Base-by-base conservation (phyloP, 2,888 invertebrate species). In the Cryptus armator region DNA sequence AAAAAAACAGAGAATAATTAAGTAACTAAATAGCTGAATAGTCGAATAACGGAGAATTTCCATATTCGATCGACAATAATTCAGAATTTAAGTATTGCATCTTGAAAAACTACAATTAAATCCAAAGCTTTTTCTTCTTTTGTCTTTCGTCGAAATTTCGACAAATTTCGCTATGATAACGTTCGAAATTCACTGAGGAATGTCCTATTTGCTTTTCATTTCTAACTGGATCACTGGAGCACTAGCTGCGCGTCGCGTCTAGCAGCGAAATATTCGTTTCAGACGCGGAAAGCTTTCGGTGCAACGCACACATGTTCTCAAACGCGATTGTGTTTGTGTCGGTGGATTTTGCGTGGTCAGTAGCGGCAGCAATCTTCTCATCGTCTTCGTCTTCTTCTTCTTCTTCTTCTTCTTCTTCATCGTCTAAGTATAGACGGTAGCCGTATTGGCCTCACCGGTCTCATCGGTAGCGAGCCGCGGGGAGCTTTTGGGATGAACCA, bases 391-490 rank as follows among this genome's bases (percentile, higher is more conserved):
- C 89, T 89, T 90, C 88, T 87, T 90, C 89, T 89, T 91, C 90
- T 90, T 88, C 81, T 53, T 84, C 90, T 89, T 87, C 89, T 89
- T 90, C 90, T 90, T 88, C 81, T 66, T 85, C 90, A 89, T 86
- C 89, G 90, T 91, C 93, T 93, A 93, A 93, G 93, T 93, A 91
- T 93, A 93, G 93, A 81, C 92, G 90, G 90, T 91, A 90, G 91
- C 93, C 92, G 91, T 92, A 91, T 92, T 92, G 91, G 92, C 90
- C 90, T 88, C 88, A 87, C 87, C 85, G 75, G 66, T 75, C 83
- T 79, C 72, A 64, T 78, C 72, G 68, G 48, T 37, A 14, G 51
- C 37, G 48, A 48, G 66, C 51, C 7, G 68, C 76, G 72, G 76
- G 56, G 80, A 68, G 86, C 82, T 86, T 86, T 84, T 86, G 66